These are phyloP conservation scores for Nycticorax nycticorax DNA, from an alignment of 2,113 vertebrate genomes.

Conservation along the genomic window DNA sequence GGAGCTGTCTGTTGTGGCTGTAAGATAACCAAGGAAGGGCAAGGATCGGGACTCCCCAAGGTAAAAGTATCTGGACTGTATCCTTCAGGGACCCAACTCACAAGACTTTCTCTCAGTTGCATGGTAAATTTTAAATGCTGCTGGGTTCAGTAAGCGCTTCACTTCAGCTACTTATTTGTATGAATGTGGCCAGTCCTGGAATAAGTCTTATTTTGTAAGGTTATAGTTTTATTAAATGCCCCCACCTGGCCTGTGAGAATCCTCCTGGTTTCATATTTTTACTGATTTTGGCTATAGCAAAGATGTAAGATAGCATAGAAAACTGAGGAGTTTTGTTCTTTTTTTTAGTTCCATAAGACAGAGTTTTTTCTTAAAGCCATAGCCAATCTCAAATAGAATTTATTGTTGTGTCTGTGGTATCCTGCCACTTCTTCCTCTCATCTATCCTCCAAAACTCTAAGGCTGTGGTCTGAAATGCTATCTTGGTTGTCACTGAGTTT, in stretches of 20 bases:
- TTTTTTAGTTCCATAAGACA: not conserved
- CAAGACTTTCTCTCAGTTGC: not conserved
- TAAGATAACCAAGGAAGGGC: not conserved
- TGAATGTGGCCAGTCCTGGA: not conserved
- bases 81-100: not conserved
- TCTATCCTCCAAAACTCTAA: not conserved
- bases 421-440: not conserved
- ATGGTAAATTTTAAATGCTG: not conserved
- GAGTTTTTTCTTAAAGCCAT: not conserved
- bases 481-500: not conserved
- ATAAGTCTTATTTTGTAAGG: not conserved
- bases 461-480: not conserved
- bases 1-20: accelerated
- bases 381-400: not conserved
- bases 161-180: not conserved
- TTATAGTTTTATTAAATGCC: not conserved
- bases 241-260: not conserved
- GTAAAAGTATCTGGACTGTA: not conserved
- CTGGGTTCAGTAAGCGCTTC: not conserved
- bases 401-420: not conserved
- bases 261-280: not conserved
- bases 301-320: not conserved
- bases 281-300: not conserved
- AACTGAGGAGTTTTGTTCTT: not conserved
- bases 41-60: not conserved